Base-by-base conservation (phyloP, 2,113 vertebrate genomes). In the Istiophorus platypterus region DNA sequence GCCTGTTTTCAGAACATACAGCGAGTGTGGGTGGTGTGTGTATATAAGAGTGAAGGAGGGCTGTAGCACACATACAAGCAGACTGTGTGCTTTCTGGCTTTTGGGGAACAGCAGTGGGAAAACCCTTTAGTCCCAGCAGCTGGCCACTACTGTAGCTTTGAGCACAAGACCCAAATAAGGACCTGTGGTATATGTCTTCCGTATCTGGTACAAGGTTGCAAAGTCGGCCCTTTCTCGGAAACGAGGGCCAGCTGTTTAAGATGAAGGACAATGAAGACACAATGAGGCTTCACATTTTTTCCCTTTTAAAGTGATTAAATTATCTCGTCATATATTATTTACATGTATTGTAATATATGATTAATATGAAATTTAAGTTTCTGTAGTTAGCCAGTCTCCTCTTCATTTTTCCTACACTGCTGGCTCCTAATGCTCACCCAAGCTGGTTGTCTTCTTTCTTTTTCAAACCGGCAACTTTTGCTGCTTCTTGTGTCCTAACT, bases 151-250 rank as follows among this genome's bases (percentile, higher is more conserved):
- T 83, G 74, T 82, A 84, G 81, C 89, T 85, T 75, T 63, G 81
- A 91, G 75, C 73, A 59, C 51, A 31, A 90, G 84, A 85, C 67
- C 92, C 89, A 93, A 93, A 93, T 93, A 93, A 88, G 93, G 93
- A 90, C 86, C 76, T 81, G 70, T 79, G 78, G 73, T 90, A 81
- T 81, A 89, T 41, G 85, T 89, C 83, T 87, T 75, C 79, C 73
- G 83, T 84, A 90, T 92, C 90, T 92, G 88, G 80, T 87, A 63
- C 87, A 85, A 76, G 54, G 64, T 85, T 76, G 71, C 72, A 88
- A 81, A 90, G 82, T 81, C 78, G 82, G 78, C 42, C 37, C 72
- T 80, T 89, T 67, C 81, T 84, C 77, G 29, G 63, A 77, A 88
- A 88, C 63, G 57, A 82, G 62, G 77, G 67, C 89, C 89, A 92